Evolutionary conservation across 30 jellyfish, hydroid and myxozoan species (phyloP).

Genomic region (Cassiopea xamachana): DNA sequence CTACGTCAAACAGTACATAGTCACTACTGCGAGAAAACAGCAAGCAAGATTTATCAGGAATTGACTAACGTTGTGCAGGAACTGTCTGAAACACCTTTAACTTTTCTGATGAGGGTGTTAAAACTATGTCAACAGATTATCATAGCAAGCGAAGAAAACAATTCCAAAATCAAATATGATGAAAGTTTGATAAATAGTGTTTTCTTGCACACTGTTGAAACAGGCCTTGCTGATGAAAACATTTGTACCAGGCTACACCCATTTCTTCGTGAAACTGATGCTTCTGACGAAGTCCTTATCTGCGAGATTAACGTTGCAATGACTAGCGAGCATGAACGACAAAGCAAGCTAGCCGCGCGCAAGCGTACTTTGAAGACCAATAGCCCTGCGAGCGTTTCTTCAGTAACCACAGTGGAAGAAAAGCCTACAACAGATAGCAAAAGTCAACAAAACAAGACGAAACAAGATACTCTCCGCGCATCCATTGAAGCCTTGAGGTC

Average conservation of each 20-base stretch:
- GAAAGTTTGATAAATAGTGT: constrained; percentile 19
- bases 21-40: neutral
- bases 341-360: constrained; percentile 2
- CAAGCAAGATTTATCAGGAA: neutral
- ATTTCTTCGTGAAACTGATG: constrained; percentile 39
- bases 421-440: neutral
- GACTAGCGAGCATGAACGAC: constrained; percentile 22
- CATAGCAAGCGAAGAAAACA: neutral
- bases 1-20: neutral
- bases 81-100: neutral
- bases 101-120: neutral
- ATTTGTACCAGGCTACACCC: constrained; percentile 53
- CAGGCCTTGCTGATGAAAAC: constrained; percentile 70
- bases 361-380: neutral
- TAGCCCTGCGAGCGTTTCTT: neutral
- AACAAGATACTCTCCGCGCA: constrained; percentile 3
- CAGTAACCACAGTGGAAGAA: neutral
- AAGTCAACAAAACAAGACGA: neutral
- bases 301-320: constrained; percentile 25
- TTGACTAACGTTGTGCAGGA: neutral
- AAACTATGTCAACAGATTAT: neutral
- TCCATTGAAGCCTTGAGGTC: constrained; percentile 39
- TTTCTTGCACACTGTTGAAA: constrained; percentile 47
- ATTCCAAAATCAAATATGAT: neutral
- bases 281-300: constrained; percentile 32